Evolutionary conservation across 1,140 invertebrate species (phyloP).

Genomic region (Chrysoperla carnea): DNA sequence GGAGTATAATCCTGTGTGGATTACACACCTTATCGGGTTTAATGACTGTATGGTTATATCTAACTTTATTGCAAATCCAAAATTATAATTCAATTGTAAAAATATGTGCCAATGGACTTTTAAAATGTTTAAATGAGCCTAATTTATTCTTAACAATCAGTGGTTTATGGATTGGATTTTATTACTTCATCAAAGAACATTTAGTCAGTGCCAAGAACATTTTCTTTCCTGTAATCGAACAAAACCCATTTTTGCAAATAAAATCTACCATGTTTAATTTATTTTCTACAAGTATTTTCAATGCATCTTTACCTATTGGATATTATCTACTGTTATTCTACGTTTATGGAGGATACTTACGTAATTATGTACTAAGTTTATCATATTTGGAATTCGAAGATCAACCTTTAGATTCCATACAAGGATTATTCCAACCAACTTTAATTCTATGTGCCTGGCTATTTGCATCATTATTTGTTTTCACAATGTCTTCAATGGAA

Average conservation of each 20-base stretch:
- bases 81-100: constrained; percentile 22
- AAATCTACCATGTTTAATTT: constrained; percentile 32
- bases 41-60: constrained; percentile 37
- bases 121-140: constrained; percentile 29
- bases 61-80: constrained; percentile 34
- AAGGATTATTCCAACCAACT: constrained; percentile 9
- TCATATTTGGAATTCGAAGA: constrained; percentile 31
- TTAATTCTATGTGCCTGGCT: constrained; percentile 46
- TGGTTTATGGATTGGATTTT: constrained; percentile 48
- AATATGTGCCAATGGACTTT: constrained; percentile 11
- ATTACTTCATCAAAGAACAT: constrained; percentile 39
- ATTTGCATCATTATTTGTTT: constrained; percentile 42
- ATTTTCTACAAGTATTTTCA: constrained; percentile 32
- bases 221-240: constrained; percentile 46
- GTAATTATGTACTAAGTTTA: constrained; percentile 21
- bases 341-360: constrained; percentile 27
- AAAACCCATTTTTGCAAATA: constrained; percentile 42
- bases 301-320: constrained; percentile 36
- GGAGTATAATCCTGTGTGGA: constrained; percentile 33
- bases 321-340: constrained; percentile 41
- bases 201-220: constrained; percentile 31
- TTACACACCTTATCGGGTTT: constrained; percentile 37
- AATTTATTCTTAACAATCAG: constrained; percentile 40
- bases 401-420: constrained; percentile 17
- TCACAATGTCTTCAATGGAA: constrained; percentile 47